Base-by-base conservation (phyloP, 2,113 vertebrate genomes). In the Thermophis baileyi region DNA sequence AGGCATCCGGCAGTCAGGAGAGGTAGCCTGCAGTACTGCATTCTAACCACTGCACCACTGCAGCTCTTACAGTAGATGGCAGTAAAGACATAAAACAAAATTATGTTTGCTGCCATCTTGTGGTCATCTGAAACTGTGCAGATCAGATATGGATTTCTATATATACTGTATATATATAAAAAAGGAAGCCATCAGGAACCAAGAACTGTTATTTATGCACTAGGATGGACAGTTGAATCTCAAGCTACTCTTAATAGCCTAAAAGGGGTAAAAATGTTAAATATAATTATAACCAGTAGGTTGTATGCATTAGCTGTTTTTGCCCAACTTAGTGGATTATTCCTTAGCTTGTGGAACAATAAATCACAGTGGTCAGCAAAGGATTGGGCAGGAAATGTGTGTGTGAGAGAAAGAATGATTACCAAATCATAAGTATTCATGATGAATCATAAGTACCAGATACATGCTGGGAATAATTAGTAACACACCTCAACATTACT, bases 401-500 rank as follows among this genome's bases (percentile, higher is more conserved):
- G 12, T 3, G 27, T 91, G 95, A 93, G 44, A 55, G 85, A 94
- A 55, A 92, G 96, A 97, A 92, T 93, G 93, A 96, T 95, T 95
- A 97, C 91, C 69, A 85, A 95, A 94, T 97, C 92, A 96, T 95
- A 95, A 0, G 18, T 89, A 95, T 95, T 96, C 95, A 91, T 90
- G 94, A 96, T 91, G 97, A 96, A 97, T 94, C 95, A 94, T 87
- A 97, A 96, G 97, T 96, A 94, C 89, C 96, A 95, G 89, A 91
- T 94, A 89, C 95, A 96, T 63, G 81, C 96, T 97, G 95, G 95
- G 95, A 97, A 96, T 97, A 97, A 96, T 97, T 97, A 97, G 94
- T 93, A 96, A 94, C 94, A 92, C 94, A 94, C 92, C 96, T 97
- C 96, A 96, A 97, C 95, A 91, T 96, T 95, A 96, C 89, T 97